Conservation (phyloP, 1,140 invertebrate genomes). For the Drosophila jambulina region DNA sequence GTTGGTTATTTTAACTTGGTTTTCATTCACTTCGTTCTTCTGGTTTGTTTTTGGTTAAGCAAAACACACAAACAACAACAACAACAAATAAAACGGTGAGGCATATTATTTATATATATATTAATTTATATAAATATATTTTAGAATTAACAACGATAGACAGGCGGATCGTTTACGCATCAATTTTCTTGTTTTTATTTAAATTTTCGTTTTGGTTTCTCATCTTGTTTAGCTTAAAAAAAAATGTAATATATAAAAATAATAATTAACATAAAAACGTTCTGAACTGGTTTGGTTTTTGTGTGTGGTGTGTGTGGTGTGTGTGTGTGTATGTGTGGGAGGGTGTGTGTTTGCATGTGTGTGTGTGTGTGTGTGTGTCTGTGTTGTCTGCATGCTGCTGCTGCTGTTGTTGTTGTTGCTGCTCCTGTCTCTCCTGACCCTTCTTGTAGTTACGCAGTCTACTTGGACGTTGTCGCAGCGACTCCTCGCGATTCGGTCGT, state of each 20-base stretch:
- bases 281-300: slow-evolving; percentile 80
- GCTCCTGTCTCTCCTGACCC: neutral
- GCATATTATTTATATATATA: slow-evolving; percentile 2
- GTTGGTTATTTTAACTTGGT: slow-evolving; percentile 23
- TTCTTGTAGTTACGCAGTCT: slow-evolving; percentile 2
- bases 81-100: slow-evolving; percentile 30
- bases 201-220: slow-evolving; percentile 53
- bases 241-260: slow-evolving; percentile 74
- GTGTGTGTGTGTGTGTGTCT: slow-evolving; percentile 12
- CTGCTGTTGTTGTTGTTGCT: slow-evolving; percentile 20
- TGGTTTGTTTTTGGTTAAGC: slow-evolving; percentile 52
- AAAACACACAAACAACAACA: slow-evolving; percentile 37
- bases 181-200: slow-evolving; percentile 66
- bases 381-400: slow-evolving; percentile 21
- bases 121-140: neutral
- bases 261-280: slow-evolving; percentile 83
- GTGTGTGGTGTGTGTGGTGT: slow-evolving; percentile 13
- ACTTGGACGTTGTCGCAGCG: slow-evolving; percentile 34
- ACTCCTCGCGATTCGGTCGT: slow-evolving; percentile 20
- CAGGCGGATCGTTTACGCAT: slow-evolving; percentile 36
- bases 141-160: slow-evolving; percentile 27
- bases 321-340: slow-evolving; percentile 8
- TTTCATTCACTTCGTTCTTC: slow-evolving; percentile 12
- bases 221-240: slow-evolving; percentile 50
- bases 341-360: slow-evolving; percentile 6